Base-by-base conservation (phyloP, 2,888 invertebrate species). In the Ceriagrion tenellum region DNA sequence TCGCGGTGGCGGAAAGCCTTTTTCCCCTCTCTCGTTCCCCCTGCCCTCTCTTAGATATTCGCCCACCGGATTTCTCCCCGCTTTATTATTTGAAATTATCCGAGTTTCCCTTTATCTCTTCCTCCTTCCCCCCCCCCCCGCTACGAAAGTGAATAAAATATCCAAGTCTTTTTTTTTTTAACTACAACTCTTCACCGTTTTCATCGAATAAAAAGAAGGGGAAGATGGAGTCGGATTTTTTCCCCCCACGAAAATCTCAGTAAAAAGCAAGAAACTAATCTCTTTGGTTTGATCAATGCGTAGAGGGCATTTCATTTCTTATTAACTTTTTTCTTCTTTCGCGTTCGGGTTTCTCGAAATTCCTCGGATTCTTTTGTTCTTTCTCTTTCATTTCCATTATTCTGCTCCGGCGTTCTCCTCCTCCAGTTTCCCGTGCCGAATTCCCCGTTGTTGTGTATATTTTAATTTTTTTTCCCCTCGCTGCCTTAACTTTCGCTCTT, bases 1-100 rank as follows among this genome's bases (percentile, higher is more conserved):
- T 69, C 69, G 69, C 69, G n/a, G 69, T n/a, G 69, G 69, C n/a
- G 69, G 69, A 69, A 69, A 69, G 26, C 69, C 69, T 69, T 69
- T 47, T 47, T 47, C 8, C n/a, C n/a, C n/a, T n/a, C n/a, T n/a
- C n/a, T n/a, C n/a, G n/a, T n/a, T n/a, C n/a, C n/a, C n/a, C n/a
- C n/a, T 47, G 2, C 47, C 47, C 47, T 8, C 26, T n/a, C 69
- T 69, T 8, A 69, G 69, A n/a, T 69, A 69, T 69, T 69, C 69
- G 69, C 69, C 69, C n/a, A 26, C 69, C 69, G 69, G n/a, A 69
- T 69, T 69, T 69, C 69, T 69, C 69, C 69, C 69, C 23, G n/a
- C 69, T n/a, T 69, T 69, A 69, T 69, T 69, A 69, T 69, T 69
- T 69, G 69, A 69, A 69, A 69, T 69, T 69, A 69, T 69, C 69